Base-by-base conservation (phyloP, 2,888 invertebrate genomes). In the Cremastobaeus sp. region DNA sequence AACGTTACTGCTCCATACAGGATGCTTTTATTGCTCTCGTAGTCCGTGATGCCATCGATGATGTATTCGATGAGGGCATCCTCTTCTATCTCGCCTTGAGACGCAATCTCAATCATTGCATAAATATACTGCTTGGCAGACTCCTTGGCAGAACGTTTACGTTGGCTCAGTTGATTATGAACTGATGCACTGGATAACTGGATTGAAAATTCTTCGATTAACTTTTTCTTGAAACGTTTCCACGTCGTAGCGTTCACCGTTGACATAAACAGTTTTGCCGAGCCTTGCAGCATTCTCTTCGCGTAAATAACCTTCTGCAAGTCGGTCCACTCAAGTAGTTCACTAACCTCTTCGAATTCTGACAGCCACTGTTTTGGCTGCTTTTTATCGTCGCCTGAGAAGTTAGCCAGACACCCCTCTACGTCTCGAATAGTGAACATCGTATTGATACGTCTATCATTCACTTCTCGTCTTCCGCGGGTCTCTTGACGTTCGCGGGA, bases 331-430 rank as follows among this genome's bases (percentile, higher is more conserved):
- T 21, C 17, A 1, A 73, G 47, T 9, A 77, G n/a, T 1, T 15
- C 37, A 1, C 71, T 69, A 20, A 68, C 60, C n/a, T 75, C 77
- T 43, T 78, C 77, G 39, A 79, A 77, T 5, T 78, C 70, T 4
- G 55, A 45, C 2, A 78, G n/a, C 79, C 77, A 79, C 5, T 60
- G 28, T 12, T 48, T 8, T 1, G 76, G 11, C 1, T 21, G 39
- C 11, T 57, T 11, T 12, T 50, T 30, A 30, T 72, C 71, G 12
- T 73, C 74, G 0, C 74, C 76, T 0, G 55, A 64, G 50, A 77
- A 78, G 6, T 62, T 20, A 0, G 48, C 20, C 1, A 78, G 5
- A 6, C 70, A 41, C 0, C 55, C 59, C 17, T 77, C 76, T 0
- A 77, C 68, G 30, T 78, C 77, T n/a, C 50, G 74, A 5, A 74